phyloP scores from a whole-genome alignment of 2,113 vertebrate genomes.

The Dasyurus viverrinus region DNA sequence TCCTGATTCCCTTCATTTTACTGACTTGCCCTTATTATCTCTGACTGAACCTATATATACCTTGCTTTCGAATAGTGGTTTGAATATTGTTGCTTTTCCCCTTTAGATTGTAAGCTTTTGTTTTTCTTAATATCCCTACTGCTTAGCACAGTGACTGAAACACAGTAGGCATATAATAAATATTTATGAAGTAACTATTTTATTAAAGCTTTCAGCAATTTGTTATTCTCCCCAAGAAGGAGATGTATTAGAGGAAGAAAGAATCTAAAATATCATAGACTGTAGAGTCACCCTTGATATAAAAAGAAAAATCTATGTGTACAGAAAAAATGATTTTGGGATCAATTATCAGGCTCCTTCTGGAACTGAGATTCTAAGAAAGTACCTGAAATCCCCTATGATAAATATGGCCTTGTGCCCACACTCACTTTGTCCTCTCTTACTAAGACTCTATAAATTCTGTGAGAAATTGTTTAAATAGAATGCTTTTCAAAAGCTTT shows the following conservation, averaged over 20 bases:
- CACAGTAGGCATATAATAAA: neutral
- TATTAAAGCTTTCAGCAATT: neutral
- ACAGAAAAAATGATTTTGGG: conserved; percentile 16
- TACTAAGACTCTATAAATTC: conserved; percentile 3
- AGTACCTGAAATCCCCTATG: neutral
- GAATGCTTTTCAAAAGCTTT: conserved; percentile 9
- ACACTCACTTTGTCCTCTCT: conserved; percentile 9
- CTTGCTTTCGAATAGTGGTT: neutral
- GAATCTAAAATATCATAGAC: neutral
- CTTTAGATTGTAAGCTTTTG: neutral
- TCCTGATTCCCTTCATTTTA: neutral
- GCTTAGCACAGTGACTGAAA: neutral
- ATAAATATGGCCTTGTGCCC: neutral
- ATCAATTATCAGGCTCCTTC: conserved; percentile 25
- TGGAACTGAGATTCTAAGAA: conserved; percentile 21
- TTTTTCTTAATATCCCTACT: neutral
- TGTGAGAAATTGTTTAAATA: conserved; percentile 14
- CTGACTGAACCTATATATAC: neutral
- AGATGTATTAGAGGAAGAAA: neutral
- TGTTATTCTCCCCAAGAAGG: neutral
- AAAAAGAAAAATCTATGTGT: neutral
- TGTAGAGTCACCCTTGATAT: neutral
- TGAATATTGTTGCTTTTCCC: neutral
- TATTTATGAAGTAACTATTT: neutral
- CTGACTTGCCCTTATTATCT: neutral